Percentiles rank a stretch among this genome's conserved stretches.
These are phyloP conservation scores for Pyxicephalus adspersus DNA, from an alignment of 2,113 vertebrate species.

Conservation along the genomic window DNA sequence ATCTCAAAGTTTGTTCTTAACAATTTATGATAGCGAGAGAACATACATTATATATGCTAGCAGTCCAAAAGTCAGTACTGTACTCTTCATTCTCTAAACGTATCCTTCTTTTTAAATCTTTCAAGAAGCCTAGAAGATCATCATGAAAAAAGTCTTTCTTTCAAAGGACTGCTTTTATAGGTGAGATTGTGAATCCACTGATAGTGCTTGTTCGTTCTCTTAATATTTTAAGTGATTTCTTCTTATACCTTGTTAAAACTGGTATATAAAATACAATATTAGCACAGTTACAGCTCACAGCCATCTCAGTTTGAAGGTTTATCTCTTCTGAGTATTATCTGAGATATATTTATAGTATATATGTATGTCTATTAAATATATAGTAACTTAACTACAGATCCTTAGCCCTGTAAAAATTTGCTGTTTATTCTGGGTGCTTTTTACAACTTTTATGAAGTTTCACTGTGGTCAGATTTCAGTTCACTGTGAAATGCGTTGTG, in stretches of 20 bases:
- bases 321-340: background rate
- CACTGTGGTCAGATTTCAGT: too few species aligned
- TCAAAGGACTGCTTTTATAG: background rate
- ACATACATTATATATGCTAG: conserved; percentile 50
- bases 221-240: background rate
- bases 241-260: background rate
- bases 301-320: background rate
- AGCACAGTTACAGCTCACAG: background rate
- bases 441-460: too few species aligned
- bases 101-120: conserved; percentile 28
- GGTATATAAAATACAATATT: background rate
- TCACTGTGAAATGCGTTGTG: too few species aligned
- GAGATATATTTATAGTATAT: too few species aligned
- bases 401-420: too few species aligned
- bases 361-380: too few species aligned
- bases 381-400: too few species aligned
- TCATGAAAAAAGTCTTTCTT: conserved; percentile 17
- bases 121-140: conserved; percentile 21
- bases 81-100: conserved; percentile 34
- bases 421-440: too few species aligned
- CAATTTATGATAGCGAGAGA: conserved; percentile 41
- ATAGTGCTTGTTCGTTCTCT: background rate
- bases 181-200: background rate
- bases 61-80: conserved; percentile 39
- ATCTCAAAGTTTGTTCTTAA: conserved; percentile 26